Evolutionary conservation across 2,888 invertebrate species (phyloP), one percentile per base, ranked within the genome.

Genomic region (Steinernema carpocapsae): DNA sequence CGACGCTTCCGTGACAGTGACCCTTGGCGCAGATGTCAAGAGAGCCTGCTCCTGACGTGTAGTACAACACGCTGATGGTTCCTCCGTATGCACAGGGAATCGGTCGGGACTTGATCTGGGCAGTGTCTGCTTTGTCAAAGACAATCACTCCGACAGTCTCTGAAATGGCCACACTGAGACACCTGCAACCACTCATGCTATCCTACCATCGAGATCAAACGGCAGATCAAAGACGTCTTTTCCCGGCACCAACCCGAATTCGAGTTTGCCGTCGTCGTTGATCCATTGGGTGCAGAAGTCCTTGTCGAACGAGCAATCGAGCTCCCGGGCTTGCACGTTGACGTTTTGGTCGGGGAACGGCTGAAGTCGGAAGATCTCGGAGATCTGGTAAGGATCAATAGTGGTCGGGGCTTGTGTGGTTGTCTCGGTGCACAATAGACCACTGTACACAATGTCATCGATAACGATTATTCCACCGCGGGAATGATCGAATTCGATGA

Each of bases 281-380:
- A 82, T 81, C 86, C 86, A 86, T 70, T 86, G 86, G 75, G 77
- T 81, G 76, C 86, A 86, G 74, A 82, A 80, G 72, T 86, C 86
- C n/a, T 76, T 76, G 7, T 83, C 82, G 75, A 86, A 86, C 45
- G 85, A 82, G 71, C 86, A 86, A 46, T 82, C 77, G 0, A 85
- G 76, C 29, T 64, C 17, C 7, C 64, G 64, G 17, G 64, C 64
- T 37, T 64, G 64, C 1, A 64, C 64, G 26, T 64, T 64, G 32
- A 64, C 64, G 17, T 10, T 37, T 29, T 64, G 64, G 19, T 64
- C 64, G 26, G 64, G 64, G 64, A 64, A 64, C 1, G 64, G 64
- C 64, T 64, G 64, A 3, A 64, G 64, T 1, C 46, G 51, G 51
- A 71, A 71, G 43, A 71, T 24, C 19, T 71, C 51, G 1, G 51